These are phyloP conservation scores for Lysandra coridon DNA, from an alignment of 2,888 invertebrate genomes.

Conservation along the genomic window DNA sequence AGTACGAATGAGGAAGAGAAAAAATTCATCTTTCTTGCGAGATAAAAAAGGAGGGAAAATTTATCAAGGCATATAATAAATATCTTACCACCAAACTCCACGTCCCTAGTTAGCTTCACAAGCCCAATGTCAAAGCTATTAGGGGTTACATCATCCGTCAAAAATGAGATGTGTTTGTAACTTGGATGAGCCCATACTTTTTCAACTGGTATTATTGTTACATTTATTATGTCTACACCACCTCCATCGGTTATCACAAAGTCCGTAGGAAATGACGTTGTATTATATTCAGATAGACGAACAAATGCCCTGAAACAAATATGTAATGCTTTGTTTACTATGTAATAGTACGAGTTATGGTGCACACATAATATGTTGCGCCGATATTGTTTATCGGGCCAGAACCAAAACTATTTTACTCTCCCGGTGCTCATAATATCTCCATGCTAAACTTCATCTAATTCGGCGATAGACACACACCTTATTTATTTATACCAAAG, in stretches of 20 bases:
- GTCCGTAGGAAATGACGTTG: conserved; percentile 47
- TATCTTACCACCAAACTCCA: conserved; percentile 43
- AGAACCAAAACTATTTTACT: not conserved
- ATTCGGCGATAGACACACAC: no score
- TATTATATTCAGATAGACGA: conserved; percentile 60
- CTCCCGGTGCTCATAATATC: no score
- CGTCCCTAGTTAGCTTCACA: conserved; percentile 47
- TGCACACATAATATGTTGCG: no score
- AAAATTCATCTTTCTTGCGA: not conserved
- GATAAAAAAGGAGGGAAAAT: not conserved
- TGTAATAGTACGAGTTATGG: not conserved
- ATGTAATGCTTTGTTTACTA: not conserved
- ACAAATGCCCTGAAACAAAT: conserved; percentile 36
- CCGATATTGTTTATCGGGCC: not conserved
- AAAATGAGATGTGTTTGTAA: conserved; percentile 39
- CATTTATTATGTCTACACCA: conserved; percentile 38
- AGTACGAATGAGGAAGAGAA: not conserved
- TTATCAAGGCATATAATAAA: no score
- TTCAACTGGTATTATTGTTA: conserved; percentile 34
- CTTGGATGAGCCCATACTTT: conserved; percentile 45
- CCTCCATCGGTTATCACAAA: conserved; percentile 49
- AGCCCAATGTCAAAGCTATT: conserved; percentile 53
- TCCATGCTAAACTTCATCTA: no score
- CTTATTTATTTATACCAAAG: not conserved
- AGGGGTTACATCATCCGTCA: not conserved